phyloP scores from a whole-genome alignment of 2,797 vertebrate genomes.

The Hypotaenidia okinawae region DNA sequence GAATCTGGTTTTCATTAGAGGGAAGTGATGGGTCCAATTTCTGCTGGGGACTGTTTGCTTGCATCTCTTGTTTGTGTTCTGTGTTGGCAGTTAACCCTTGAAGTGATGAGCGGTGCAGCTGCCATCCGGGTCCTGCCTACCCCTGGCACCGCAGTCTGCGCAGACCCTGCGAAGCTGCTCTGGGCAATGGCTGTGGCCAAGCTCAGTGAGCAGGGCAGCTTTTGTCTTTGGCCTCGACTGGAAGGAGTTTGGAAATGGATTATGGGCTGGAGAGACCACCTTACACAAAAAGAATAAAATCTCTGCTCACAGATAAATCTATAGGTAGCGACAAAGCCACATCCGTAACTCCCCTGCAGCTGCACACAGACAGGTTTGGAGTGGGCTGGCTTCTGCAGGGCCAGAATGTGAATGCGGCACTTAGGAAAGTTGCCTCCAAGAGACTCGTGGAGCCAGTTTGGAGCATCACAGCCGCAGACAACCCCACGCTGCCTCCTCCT shows the following conservation, averaged over 20 bases:
- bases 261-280: neutral
- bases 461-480: neutral
- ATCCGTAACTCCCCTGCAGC: neutral
- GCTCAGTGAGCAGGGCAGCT: neutral
- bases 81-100: constrained; percentile 70
- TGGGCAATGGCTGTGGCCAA: neutral
- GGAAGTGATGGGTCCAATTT: constrained; percentile 77
- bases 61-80: constrained; percentile 59
- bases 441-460: neutral
- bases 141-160: accelerated
- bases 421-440: neutral
- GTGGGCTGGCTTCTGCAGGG: neutral
- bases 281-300: neutral
- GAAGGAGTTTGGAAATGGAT: neutral
- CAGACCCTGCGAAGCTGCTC: accelerated
- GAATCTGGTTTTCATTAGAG: constrained; percentile 86
- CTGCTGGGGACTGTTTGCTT: constrained; percentile 72
- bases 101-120: neutral
- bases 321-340: accelerated
- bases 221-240: neutral
- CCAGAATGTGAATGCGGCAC: neutral
- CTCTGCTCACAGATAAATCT: neutral
- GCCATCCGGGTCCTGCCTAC: neutral
- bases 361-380: accelerated
- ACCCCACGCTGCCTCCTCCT: accelerated